phyloP scores from a whole-genome alignment of 35 echinoderm and acorn worm species.

The Diadema setosum region DNA sequence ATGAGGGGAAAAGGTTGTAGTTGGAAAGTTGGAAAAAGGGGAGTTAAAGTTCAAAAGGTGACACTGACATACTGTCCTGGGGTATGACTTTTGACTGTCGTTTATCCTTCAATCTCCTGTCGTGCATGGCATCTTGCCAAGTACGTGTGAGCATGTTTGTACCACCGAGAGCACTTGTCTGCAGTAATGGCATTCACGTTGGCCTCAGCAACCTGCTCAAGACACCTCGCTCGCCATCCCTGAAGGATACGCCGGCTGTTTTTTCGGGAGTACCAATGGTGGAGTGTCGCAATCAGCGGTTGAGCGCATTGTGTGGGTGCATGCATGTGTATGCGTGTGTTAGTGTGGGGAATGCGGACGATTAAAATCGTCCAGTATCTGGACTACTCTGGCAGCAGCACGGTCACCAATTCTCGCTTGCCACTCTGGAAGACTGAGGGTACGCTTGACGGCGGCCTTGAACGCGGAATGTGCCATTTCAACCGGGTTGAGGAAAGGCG shows the following conservation, averaged over 20 bases:
- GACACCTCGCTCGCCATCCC: neutral
- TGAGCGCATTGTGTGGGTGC: too few species aligned
- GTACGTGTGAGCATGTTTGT: conserved; percentile 27
- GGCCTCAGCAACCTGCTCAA: neutral
- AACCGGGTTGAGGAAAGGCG: neutral
- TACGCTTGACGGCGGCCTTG: neutral
- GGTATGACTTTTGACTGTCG: too few species aligned
- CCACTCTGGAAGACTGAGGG: neutral
- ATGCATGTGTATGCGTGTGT: too few species aligned
- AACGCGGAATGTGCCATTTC: conserved; percentile 10
- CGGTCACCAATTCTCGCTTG: conserved; percentile 1
- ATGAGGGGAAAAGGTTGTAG: neutral
- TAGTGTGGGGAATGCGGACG: too few species aligned
- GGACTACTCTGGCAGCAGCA: too few species aligned
- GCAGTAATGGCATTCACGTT: neutral
- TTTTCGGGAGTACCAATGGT: too few species aligned
- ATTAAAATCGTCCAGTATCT: too few species aligned
- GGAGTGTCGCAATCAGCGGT: too few species aligned
- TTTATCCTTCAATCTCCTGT: too few species aligned
- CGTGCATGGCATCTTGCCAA: neutral
- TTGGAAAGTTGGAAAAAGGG: too few species aligned
- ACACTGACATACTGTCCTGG: neutral
- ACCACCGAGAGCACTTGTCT: conserved; percentile 7
- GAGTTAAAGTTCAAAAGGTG: neutral
- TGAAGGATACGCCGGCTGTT: neutral